Base-by-base conservation (phyloP, 2,888 invertebrate genomes). In the Rhaphigaster nebulosa region DNA sequence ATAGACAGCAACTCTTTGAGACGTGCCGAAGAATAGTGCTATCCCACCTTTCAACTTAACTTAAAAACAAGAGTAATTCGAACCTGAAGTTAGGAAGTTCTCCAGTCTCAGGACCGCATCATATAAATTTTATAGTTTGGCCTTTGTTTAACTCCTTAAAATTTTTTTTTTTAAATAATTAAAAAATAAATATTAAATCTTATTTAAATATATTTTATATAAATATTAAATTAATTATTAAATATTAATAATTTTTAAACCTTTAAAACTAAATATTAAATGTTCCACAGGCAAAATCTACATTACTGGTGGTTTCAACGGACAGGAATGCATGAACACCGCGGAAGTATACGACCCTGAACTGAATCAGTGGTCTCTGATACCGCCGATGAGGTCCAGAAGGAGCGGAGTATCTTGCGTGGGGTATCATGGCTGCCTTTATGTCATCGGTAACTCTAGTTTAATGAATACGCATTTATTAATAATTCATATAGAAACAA, bases 401-500 rank as follows among this genome's bases (percentile, higher is more conserved):
- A 95, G 98, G 87, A 98, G 98, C n/a, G 98, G 98, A 2, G 97
- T 98, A 34, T 97, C 98, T 0, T 97, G 98, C 93, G 97, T 98
- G 91, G 96, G 98, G 20, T 98, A 98, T 94, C 97, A 97, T 93
- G 96, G 96, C 92, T 96, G 95, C 94, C 95, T 97, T 89, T 96
- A 95, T 93, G 96, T 94, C 1, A 94, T 95, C 87, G 95, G 95
- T 94, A 87, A 87, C 8, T 6, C 26, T 60, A 60, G 23, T 54
- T 60, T 12, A 56, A n/a, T n/a, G 8, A 60, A n/a, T 60, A 1
- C 3, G 26, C 26, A 56, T 56, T 26, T 56, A 56, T 56, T 56
- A 56, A 26, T 8, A 56, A 26, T 26, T 26, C 12, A 56, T 26
- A 4, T 56, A 26, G 4, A 56, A 52, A 52, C 2, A 52, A 52